A percentile compares a stretch with the other conserved stretches of the same genome.
Conservation (phyloP, 2,113 vertebrate genomes). For the Leptocoma aspasia region DNA sequence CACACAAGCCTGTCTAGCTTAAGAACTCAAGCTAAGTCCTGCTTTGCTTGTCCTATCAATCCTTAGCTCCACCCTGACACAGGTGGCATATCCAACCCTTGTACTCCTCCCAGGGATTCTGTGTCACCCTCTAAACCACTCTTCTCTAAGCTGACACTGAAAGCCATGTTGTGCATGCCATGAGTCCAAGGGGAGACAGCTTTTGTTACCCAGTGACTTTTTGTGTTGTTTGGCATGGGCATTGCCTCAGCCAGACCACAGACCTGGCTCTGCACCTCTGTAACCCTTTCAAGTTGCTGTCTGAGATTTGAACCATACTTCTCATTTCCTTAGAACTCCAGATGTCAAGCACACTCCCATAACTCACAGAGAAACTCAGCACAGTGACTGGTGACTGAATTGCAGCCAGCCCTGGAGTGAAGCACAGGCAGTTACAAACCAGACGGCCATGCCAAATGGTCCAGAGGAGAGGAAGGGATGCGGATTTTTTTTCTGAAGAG, state of each 20-base stretch:
- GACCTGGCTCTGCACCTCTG: neutral
- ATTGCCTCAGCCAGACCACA: neutral
- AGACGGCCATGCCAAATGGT: neutral
- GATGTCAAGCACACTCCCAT: neutral
- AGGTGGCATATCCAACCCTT: neutral
- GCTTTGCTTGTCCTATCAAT: neutral
- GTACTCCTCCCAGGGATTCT: neutral
- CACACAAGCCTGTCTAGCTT: neutral
- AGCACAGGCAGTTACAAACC: neutral
- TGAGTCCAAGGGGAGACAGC: rapidly evolving
- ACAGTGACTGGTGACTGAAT: neutral
- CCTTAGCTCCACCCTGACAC: neutral
- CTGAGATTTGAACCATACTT: neutral
- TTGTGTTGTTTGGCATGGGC: neutral
- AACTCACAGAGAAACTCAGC: neutral
- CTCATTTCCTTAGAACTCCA: neutral
- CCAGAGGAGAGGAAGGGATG: neutral
- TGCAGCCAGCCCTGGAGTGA: neutral
- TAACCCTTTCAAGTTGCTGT: neutral
- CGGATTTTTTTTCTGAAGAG: neutral
- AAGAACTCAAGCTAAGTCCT: neutral
- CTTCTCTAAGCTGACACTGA: neutral
- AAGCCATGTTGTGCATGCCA: neutral
- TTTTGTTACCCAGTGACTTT: neutral
- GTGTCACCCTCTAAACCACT: neutral